phyloP scores from a whole-genome alignment of 2,888 invertebrate species.

The Nomada lathburiana region DNA sequence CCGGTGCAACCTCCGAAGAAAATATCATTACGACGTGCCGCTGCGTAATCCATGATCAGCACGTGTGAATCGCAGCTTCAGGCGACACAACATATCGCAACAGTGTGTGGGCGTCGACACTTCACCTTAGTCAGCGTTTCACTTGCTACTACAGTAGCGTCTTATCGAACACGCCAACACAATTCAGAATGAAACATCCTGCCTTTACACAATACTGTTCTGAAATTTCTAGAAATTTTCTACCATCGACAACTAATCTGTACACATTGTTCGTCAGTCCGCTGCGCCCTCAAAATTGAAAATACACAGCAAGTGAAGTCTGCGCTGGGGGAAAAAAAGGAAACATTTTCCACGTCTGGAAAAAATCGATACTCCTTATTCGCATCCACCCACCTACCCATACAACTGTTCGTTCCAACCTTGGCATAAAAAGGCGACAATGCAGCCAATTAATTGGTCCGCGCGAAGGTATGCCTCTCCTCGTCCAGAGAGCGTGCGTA shows the following conservation, averaged over 20 bases:
- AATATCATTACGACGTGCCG: slow-evolving; percentile 8
- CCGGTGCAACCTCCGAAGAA: slow-evolving; percentile 18
- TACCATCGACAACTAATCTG: no score
- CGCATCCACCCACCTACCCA: neutral
- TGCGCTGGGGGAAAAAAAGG: no score
- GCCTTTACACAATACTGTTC: no score
- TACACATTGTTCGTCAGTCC: no score
- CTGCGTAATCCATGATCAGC: slow-evolving; percentile 24
- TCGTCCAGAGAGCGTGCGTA: slow-evolving; percentile 17
- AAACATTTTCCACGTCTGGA: neutral
- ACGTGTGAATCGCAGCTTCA: slow-evolving; percentile 49
- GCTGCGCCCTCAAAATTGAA: no score
- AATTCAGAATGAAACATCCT: neutral
- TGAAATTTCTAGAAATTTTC: neutral
- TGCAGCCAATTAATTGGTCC: slow-evolving; percentile 39
- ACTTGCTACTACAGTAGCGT: neutral
- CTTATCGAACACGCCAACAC: neutral
- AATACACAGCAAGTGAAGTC: no score
- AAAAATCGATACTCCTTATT: neutral
- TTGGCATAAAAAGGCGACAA: slow-evolving; percentile 37
- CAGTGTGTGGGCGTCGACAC: slow-evolving; percentile 50
- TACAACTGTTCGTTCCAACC: slow-evolving; percentile 29
- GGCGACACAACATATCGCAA: slow-evolving; percentile 23
- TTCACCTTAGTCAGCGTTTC: slow-evolving; percentile 2
- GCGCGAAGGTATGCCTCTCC: slow-evolving; percentile 16